phyloP scores from a whole-genome alignment of 2,888 invertebrate species.

The Drosophila putrida region DNA sequence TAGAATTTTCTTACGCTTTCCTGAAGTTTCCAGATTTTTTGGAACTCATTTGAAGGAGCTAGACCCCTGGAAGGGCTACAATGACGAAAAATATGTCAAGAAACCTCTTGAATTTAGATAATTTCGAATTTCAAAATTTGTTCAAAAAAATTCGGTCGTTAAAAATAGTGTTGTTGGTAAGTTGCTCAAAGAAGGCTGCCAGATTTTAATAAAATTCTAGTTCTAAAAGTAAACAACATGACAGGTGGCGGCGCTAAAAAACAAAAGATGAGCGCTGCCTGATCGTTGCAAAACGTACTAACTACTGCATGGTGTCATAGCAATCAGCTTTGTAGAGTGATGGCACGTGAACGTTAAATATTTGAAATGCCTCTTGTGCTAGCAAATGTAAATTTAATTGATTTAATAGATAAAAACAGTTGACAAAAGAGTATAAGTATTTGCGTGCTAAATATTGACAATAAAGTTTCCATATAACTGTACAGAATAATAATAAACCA shows the following conservation, averaged over 20 bases:
- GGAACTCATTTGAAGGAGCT: too few relatives aligned
- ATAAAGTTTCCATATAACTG: neutral
- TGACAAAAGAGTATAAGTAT: neutral
- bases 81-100: too few relatives aligned
- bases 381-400: neutral
- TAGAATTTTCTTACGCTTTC: too few relatives aligned
- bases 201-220: too few relatives aligned
- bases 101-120: too few relatives aligned
- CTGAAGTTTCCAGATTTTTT: too few relatives aligned
- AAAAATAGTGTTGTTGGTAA: slow-evolving; percentile 4
- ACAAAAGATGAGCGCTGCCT: slow-evolving; percentile 28
- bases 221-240: too few relatives aligned
- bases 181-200: neutral
- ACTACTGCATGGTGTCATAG: slow-evolving; percentile 13
- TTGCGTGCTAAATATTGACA: too few relatives aligned
- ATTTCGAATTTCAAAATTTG: too few relatives aligned
- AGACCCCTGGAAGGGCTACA: too few relatives aligned
- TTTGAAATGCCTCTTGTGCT: neutral
- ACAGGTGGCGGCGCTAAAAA: too few relatives aligned
- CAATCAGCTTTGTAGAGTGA: slow-evolving; percentile 22
- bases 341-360: neutral
- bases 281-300: slow-evolving; percentile 27
- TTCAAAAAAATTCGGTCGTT: too few relatives aligned
- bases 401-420: neutral
- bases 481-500: neutral